Evolutionary conservation across 2,113 vertebrate genomes (phyloP), one percentile per base, ranked within the genome.

Genomic region (Centropus bengalensis): DNA sequence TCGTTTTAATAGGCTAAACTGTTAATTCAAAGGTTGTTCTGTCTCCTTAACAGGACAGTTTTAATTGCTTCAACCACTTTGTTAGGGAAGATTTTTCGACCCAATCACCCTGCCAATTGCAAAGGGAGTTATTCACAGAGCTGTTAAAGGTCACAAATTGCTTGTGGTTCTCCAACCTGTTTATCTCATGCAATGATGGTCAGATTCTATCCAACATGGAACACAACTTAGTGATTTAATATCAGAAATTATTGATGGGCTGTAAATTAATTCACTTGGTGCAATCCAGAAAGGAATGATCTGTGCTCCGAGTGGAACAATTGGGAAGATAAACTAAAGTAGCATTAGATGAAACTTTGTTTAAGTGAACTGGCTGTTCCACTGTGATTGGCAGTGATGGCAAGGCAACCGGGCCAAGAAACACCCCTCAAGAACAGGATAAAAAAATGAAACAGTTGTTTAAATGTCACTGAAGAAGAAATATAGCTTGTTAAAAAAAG

Each of bases 81-180:
- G 56, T 52, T 83, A 80, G 33, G 49, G 70, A 71, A 95, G 54
- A 70, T 80, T 82, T 95, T 95, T 91, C 4, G 0, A 88, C 52
- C 45, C 67, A 87, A 42, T 11, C 73, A 55, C 71, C 58, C 80
- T 64, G 78, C 76, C 75, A 88, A 36, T 82, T 85, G 75, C 45
- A 82, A 88, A 82, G 18, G 79, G 68, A 90, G 88, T 75, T 88
- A 81, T 84, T 95, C 76, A 91, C 3, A 36, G 59, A 67, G 79
- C 44, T 94, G 52, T 47, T 81, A 93, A 93, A 95, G 76, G 88
- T 95, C 93, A 96, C 49, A 90, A 54, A 90, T 60, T 33, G 68
- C 64, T 86, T 92, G 69, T 76, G 86, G 86, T 82, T 90, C 88
- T 67, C 42, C 38, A 91, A 82, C 42, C 44, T 81, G 90, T 91